Evolutionary conservation across 2,888 invertebrate species (phyloP), one percentile per base, ranked within the genome.

Genomic region (Eucera pruinosa): DNA sequence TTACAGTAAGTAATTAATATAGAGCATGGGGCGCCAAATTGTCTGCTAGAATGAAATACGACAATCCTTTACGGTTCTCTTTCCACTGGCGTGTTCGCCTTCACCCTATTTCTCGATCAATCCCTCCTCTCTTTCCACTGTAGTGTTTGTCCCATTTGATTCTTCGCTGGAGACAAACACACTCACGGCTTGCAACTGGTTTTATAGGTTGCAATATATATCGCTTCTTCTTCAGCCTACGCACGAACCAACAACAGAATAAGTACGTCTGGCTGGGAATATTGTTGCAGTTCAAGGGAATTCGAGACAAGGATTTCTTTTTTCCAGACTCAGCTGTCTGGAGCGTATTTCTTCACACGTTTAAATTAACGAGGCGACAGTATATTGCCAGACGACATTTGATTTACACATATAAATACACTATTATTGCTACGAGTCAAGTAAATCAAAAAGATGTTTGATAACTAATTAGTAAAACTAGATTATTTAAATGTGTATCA

Each of bases 1-100:
- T 65, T 41, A 71, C 69, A 50, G 55, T 62, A 52, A 74, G 71
- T 78, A 78, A 78, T 78, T 81, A 84, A 74, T 65, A 61, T 72
- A 69, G 70, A 78, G 23, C 79, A 57, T 79, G 68, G 45, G 80
- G 78, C 80, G 85, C 72, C 82, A 65, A 30, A 64, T 75, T 27
- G 81, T 81, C 81, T 76, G 72, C 60, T 61, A 67, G 55, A 70
- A 78, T 71, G 67, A 71, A 54, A 79, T 57, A 43, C 45, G 71
- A 74, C 71, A 67, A 74, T 61, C 47, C 50, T 52, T n/a, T 54
- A 15, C 7, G 30, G 36, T 50, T 50, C 36, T 50, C 48, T 62
- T 33, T 50, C 36, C 11, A 20, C 36, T 41, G 39, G 4, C 45
- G n/a, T n/a, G n/a, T 33, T 48, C 52, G 55, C 71, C 64, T 58